Conservation (phyloP, 2,113 vertebrate genomes). For the Austrofundulus limnaeus region DNA sequence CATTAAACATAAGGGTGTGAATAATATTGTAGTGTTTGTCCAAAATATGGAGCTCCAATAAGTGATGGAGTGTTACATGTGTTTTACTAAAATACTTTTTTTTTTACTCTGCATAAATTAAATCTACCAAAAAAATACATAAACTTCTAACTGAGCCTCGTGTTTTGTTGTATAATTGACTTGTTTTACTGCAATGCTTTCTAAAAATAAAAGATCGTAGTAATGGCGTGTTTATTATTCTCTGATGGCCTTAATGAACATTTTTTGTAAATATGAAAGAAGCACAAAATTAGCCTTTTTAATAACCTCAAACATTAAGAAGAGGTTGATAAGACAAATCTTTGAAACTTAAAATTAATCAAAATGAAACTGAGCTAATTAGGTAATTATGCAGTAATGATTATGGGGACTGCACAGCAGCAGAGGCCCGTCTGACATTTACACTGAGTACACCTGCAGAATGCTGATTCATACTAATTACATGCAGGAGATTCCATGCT, state of each 20-base stretch:
- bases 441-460: constrained; percentile 19
- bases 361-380: constrained; percentile 37
- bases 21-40: no score
- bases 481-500: constrained; percentile 16
- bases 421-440: constrained; percentile 55
- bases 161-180: no score
- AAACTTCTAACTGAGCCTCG: no score
- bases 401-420: constrained; percentile 41
- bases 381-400: constrained; percentile 19
- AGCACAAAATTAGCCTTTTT: background rate
- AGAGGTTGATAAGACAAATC: background rate
- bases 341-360: constrained; percentile 22
- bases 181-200: no score
- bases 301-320: background rate
- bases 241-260: background rate
- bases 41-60: no score
- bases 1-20: no score
- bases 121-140: no score
- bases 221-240: constrained; percentile 20
- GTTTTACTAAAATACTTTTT: no score
- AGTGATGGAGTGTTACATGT: no score
- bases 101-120: no score
- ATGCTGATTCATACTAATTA: constrained; percentile 30
- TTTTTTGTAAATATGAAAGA: background rate
- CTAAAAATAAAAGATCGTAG: no score